phyloP scores from a whole-genome alignment of 2,888 invertebrate species.

The Volucella zonaria region DNA sequence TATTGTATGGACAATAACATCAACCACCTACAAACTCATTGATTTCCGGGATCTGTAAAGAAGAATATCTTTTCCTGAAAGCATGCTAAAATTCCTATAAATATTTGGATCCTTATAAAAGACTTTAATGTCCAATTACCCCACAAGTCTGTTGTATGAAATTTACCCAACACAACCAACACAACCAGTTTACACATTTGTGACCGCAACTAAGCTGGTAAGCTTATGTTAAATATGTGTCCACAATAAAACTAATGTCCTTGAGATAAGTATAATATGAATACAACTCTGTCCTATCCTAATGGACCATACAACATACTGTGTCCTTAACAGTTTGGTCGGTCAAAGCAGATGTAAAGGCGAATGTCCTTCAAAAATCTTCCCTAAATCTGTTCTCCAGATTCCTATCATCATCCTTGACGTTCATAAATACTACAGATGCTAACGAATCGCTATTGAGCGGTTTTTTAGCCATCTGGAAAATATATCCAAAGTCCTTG shows the following conservation, averaged over 20 bases:
- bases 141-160: no score
- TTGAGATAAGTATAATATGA: conserved; percentile 20
- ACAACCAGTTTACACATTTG: conserved; percentile 23
- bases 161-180: not conserved
- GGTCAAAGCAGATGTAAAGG: conserved; percentile 22
- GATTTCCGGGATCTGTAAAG: no score
- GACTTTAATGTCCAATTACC: no score
- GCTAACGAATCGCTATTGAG: conserved; percentile 17
- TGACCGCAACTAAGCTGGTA: not conserved
- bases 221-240: conserved; percentile 25
- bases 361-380: not conserved
- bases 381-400: not conserved
- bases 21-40: no score
- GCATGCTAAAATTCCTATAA: no score
- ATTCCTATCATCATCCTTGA: conserved; percentile 13
- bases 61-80: no score
- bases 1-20: no score
- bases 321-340: conserved; percentile 24
- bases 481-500: conserved; percentile 8
- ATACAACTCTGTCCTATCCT: conserved; percentile 10
- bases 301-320: conserved; percentile 32
- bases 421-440: conserved; percentile 21
- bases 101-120: no score
- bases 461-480: not conserved
- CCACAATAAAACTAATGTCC: conserved; percentile 38